Conservation (phyloP, 2,113 vertebrate species). For the zebrafish (Danio rerio) region DNA sequence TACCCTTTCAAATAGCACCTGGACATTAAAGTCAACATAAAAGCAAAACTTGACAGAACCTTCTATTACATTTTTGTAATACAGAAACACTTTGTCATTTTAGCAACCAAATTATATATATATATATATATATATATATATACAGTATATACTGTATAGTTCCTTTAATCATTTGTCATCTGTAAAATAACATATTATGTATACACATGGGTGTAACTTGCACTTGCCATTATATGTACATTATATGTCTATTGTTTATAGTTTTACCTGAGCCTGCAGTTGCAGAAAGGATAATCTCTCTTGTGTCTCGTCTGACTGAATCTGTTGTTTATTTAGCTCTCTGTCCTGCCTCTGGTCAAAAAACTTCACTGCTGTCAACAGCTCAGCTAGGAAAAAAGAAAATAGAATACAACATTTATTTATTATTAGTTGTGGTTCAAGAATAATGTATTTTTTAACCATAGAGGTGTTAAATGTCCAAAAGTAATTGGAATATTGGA, state of each 20-base stretch:
- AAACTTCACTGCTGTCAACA: conserved; percentile 73
- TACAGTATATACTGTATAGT: too few relatives aligned
- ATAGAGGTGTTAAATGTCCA: too few relatives aligned
- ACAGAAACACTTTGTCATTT: too few relatives aligned
- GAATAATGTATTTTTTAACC: too few relatives aligned
- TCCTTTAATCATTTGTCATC: too few relatives aligned
- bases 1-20: conserved; percentile 76
- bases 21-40: not conserved
- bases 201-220: too few relatives aligned
- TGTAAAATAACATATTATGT: too few relatives aligned
- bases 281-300: conserved; percentile 75
- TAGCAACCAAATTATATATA: too few relatives aligned
- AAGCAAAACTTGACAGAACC: not conserved
- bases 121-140: too few relatives aligned
- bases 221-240: too few relatives aligned
- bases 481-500: too few relatives aligned
- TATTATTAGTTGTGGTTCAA: not conserved
- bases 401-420: not conserved
- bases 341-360: conserved; percentile 71
- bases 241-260: not conserved
- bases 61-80: not conserved
- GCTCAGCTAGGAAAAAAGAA: conserved; percentile 66
- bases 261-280: conserved; percentile 78
- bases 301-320: conserved; percentile 63
- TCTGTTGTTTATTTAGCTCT: conserved; percentile 56